Evolutionary conservation across 2,113 vertebrate genomes (phyloP), one percentile per base, ranked within the genome.

Genomic region (Andinoacara biseriatus): DNA sequence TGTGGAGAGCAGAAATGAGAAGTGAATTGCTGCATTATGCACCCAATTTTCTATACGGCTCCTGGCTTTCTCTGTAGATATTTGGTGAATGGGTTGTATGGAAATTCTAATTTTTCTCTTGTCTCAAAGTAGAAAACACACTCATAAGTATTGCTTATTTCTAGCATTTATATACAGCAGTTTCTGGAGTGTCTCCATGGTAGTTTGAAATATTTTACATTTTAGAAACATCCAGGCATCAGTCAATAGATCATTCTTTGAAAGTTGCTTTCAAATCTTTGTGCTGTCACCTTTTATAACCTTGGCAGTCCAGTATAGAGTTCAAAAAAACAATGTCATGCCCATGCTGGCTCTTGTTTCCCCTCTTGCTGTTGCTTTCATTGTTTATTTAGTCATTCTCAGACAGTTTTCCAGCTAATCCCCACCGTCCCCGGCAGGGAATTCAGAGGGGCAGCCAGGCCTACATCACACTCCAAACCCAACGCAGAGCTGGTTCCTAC

Each of bases 311-410:
- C 69, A n/a, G 59, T 22, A 49, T 8, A 35, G 77, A 82, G 80
- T 81, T 91, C 31, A 87, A 33, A 89, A 77, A 80, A 74, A 84
- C 81, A 87, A 49, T 74, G 86, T 75, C 86, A 38, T 14, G 78
- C 58, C 77, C 84, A 78, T 57, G 81, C 86, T 84, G 82, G 81
- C 88, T 85, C 86, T 49, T 56, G 61, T 74, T 75, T 61, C 69
- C 62, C 63, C 58, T 58, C 86, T 84, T 26, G 60, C 86, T 89
- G 88, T 52, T 87, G 86, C 67, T 83, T 90, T 87, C 86, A 84
- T 90, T 90, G 87, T 89, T 92, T 91, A 90, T 89, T 88, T 91
- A 87, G 87, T 86, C 83, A 79, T 91, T 92, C 58, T 83, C 85
- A 80, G 81, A 85, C 83, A 85, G 83, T 90, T 90, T 93, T 74